Evolutionary conservation across 2,113 vertebrate genomes (phyloP), one percentile per base, ranked within the genome.

Genomic region (Orthonyx spaldingii): DNA sequence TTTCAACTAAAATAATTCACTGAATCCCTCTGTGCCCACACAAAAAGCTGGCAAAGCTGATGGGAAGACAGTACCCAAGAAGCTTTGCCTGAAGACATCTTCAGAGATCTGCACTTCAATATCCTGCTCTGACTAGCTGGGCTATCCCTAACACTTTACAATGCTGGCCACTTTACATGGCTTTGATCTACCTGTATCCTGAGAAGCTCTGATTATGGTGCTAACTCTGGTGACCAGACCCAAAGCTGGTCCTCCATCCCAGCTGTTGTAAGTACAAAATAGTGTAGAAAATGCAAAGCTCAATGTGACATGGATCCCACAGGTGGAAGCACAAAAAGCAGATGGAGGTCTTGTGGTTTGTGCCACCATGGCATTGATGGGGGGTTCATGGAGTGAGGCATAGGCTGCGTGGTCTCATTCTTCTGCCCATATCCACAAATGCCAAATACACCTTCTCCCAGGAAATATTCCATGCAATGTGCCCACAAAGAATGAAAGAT

Each of bases 391-490:
- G 20, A 35, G 13, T 0, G 1, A 68, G 46, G 46, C 20, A 27
- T 2, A 53, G n/a, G 28, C 28, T 26, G 6, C 17, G 9, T 41
- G n/a, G 14, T 41, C 39, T 60, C 0, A 0, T 32, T 68, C 39
- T 53, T 32, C 39, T 13, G 10, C 11, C 53, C 3, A 15, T 41
- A 75, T 7, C 30, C 47, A 18, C 8, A 68, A 30, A 75, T 41
- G 12, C 42, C 46, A 75, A 47, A 20, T 21, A 68, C 9, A 46
- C 6, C 6, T 75, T 16, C 39, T n/a, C 8, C 20, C 13, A 82
- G 47, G 13, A 68, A 75, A 68, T 68, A 35, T 16, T 68, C 30
- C 21, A 6, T 53, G 16, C n/a, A 53, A 60, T 0, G 1, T 0
- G 1, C 24, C 26, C 13, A 37, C 9, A 32, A 75, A 55, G 13